Percentiles rank a stretch among this genome's conserved stretches.
phyloP scores from a whole-genome alignment of 64 coral and sea anemone species.

The Montipora capricornis region DNA sequence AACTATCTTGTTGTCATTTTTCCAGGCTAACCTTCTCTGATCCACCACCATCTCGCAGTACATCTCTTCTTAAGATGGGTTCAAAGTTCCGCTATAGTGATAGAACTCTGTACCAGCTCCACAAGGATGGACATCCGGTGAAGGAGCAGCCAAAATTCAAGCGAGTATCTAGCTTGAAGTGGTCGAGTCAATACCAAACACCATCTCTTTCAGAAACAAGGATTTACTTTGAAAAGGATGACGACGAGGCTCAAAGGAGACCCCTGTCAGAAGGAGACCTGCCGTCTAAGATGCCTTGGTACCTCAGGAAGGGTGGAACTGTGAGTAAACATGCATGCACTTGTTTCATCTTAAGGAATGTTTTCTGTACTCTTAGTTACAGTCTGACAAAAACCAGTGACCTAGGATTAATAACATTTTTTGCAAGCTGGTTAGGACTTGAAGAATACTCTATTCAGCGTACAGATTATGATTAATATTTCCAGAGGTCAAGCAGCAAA shows the following conservation, averaged over 20 bases:
- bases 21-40: conserved; percentile 87
- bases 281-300: conserved; percentile 42
- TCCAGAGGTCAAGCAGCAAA: too few species aligned
- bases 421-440: too few species aligned
- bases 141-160: conserved; percentile 82
- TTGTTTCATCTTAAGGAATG: too few species aligned
- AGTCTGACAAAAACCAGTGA: too few species aligned
- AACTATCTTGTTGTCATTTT: not conserved
- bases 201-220: conserved; percentile 84
- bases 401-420: too few species aligned
- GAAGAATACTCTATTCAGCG: too few species aligned
- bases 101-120: conserved; percentile 89
- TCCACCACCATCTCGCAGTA: conserved; percentile 82
- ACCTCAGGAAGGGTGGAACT: conserved; percentile 58
- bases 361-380: too few species aligned
- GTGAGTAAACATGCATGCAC: not conserved
- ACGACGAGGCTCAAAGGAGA: conserved; percentile 68
- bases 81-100: conserved; percentile 99
- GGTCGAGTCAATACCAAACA: conserved; percentile 77
- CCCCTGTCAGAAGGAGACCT: conserved; percentile 54
- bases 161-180: conserved; percentile 86
- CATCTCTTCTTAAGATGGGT: conserved; percentile 80
- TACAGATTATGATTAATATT: too few species aligned
- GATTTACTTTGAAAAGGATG: conserved; percentile 75
- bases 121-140: conserved; percentile 88